Evolutionary conservation across 2,113 vertebrate species (phyloP).

Genomic region (Tinamus guttatus): DNA sequence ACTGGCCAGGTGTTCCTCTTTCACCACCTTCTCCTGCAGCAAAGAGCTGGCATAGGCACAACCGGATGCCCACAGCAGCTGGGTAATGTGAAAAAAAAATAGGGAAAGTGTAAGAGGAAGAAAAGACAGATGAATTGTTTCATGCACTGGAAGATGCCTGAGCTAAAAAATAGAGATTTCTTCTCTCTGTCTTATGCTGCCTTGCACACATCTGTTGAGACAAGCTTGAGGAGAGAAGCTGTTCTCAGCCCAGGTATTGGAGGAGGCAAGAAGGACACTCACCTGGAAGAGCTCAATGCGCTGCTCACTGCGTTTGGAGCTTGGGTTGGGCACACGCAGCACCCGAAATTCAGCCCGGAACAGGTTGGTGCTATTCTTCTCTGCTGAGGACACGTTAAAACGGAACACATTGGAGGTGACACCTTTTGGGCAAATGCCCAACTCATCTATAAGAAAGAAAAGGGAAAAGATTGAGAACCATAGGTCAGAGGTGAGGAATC

Average conservation of each 20-base stretch:
- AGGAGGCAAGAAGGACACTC: background rate
- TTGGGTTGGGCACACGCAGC: constrained; percentile 87
- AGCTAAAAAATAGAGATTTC: background rate
- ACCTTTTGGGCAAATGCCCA: constrained; percentile 90
- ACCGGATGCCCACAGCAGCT: background rate
- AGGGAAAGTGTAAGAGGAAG: background rate
- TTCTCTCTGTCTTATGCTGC: background rate
- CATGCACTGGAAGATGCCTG: background rate
- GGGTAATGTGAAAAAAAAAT: background rate
- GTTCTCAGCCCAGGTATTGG: background rate
- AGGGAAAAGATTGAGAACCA: constrained; percentile 10
- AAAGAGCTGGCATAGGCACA: background rate
- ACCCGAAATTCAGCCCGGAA: constrained; percentile 96
- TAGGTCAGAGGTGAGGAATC: background rate
- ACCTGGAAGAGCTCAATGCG: constrained; percentile 98
- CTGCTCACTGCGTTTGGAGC: constrained; percentile 91
- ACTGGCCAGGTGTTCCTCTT: background rate
- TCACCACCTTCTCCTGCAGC: background rate
- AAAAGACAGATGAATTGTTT: background rate
- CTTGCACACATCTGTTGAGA: background rate
- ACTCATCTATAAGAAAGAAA: constrained; percentile 83
- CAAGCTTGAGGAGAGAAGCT: background rate
- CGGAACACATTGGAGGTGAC: constrained; percentile 94
- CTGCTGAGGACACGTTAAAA: constrained; percentile 94
- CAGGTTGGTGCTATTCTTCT: constrained; percentile 95